Conservation (phyloP, 2,888 invertebrate genomes). For the Drosophila barbarae region DNA sequence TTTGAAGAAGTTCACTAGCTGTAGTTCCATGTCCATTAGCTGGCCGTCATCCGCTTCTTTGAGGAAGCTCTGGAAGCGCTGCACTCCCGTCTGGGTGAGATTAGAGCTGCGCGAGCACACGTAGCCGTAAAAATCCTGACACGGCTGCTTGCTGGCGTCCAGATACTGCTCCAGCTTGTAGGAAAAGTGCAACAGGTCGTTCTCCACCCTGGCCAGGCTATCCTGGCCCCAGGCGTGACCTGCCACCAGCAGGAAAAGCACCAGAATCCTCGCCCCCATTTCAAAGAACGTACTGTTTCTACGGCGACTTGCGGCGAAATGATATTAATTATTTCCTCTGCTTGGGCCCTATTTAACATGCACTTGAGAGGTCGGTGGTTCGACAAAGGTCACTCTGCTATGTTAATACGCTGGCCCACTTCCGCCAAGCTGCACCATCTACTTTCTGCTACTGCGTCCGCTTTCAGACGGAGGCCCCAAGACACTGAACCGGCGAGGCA, state of each 20-base stretch:
- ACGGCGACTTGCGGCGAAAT: slow-evolving; percentile 40
- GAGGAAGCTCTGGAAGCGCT: slow-evolving; percentile 70
- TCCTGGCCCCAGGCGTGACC: slow-evolving; percentile 2
- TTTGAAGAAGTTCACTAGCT: slow-evolving; percentile 74
- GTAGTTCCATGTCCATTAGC: slow-evolving; percentile 73
- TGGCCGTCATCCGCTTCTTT: slow-evolving; percentile 56
- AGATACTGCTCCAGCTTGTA: slow-evolving; percentile 70
- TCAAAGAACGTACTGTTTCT: slow-evolving; percentile 22
- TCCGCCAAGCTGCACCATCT: slow-evolving; percentile 24
- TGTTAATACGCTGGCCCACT: slow-evolving; percentile 23
- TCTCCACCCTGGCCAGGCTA: slow-evolving; percentile 52
- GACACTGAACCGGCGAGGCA: slow-evolving; percentile 15
- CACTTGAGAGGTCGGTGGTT: slow-evolving; percentile 22
- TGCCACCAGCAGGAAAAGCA: slow-evolving; percentile 27
- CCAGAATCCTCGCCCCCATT: slow-evolving; percentile 37
- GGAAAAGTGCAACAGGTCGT: slow-evolving; percentile 66
- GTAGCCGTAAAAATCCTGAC: slow-evolving; percentile 75
- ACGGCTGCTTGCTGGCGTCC: slow-evolving; percentile 66
- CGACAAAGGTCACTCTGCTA: slow-evolving; percentile 19
- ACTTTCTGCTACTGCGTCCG: slow-evolving; percentile 19
- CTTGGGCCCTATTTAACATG: slow-evolving; percentile 1
- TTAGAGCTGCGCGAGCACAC: slow-evolving; percentile 70
- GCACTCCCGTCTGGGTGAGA: slow-evolving; percentile 59
- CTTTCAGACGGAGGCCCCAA: slow-evolving; percentile 26
- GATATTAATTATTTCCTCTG: slow-evolving; percentile 11